Percentiles rank a stretch among this genome's conserved stretches.
Evolutionary conservation across 2,113 vertebrate genomes (phyloP).

Genomic region (Spea multiplicata): DNA sequence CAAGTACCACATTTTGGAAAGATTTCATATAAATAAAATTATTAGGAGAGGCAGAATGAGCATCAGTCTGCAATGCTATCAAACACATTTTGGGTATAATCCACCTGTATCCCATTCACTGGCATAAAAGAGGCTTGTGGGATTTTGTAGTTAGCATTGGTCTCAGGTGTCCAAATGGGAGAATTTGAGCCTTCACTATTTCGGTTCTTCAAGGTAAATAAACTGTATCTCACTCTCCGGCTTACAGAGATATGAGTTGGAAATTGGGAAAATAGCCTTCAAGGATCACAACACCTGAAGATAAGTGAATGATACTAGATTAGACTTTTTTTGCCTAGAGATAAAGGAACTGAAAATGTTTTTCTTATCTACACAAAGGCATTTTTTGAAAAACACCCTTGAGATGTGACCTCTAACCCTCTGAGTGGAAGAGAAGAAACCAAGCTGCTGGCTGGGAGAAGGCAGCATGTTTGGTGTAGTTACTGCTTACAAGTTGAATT

Average conservation of each 20-base stretch:
- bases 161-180: too few species aligned
- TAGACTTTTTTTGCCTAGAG: neutral
- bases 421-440: neutral
- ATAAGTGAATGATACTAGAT: neutral
- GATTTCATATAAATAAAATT: too few species aligned
- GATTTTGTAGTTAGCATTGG: too few species aligned
- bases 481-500: constrained; percentile 26
- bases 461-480: constrained; percentile 11
- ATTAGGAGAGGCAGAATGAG: too few species aligned
- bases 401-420: constrained; percentile 24
- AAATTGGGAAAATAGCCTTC: neutral
- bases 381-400: constrained; percentile 23
- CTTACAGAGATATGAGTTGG: neutral
- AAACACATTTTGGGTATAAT: too few species aligned
- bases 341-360: constrained; percentile 24
- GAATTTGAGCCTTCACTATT: too few species aligned
- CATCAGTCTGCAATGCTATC: too few species aligned
- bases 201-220: too few species aligned
- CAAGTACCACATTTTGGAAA: too few species aligned
- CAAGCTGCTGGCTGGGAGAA: constrained; percentile 10
- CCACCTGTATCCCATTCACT: too few species aligned
- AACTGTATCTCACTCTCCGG: neutral
- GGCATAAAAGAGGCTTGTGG: too few species aligned
- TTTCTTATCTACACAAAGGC: constrained; percentile 21
- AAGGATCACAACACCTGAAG: neutral